Evolutionary conservation across 2,797 vertebrate species (phyloP).

Genomic region (Lindbergichthys nudifrons): DNA sequence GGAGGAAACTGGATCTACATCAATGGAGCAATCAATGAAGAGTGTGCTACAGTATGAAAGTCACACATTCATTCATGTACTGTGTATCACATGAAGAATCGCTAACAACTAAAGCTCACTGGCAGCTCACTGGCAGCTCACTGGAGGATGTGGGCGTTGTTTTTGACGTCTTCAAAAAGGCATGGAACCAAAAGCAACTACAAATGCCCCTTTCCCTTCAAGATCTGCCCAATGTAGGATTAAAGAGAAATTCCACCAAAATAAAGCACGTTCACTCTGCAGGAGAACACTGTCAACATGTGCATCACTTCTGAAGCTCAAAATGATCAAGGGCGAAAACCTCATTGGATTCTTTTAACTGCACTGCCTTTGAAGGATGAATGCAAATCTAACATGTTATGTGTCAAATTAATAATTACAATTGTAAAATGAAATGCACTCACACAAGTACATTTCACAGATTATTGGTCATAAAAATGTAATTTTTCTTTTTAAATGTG

Average conservation of each 20-base stretch:
- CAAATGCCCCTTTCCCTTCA: slow-evolving; percentile 3
- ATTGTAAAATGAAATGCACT: not conserved
- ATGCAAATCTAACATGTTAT: not conserved
- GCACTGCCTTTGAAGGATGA: not conserved
- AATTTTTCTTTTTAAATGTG: not conserved
- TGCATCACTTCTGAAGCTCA: not conserved
- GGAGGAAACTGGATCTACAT: slow-evolving; percentile 3
- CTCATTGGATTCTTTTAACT: not conserved
- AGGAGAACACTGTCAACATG: not conserved
- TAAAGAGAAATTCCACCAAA: slow-evolving; percentile 17
- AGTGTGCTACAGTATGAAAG: slow-evolving; percentile 7
- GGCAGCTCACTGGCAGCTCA: not conserved
- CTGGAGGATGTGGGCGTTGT: not conserved
- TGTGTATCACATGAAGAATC: slow-evolving; percentile 14
- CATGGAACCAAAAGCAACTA: not conserved
- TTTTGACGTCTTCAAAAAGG: not conserved
- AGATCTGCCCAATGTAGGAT: not conserved
- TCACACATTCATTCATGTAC: slow-evolving; percentile 15
- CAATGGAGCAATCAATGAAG: not conserved
- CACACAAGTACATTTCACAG: not conserved
- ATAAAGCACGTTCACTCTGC: not conserved
- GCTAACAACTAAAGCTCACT: not conserved
- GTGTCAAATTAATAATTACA: not conserved
- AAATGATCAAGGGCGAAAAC: not conserved
- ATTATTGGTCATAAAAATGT: too few relatives aligned